Conservation (phyloP, 2,888 invertebrate genomes). For the Eilema sororculum region DNA sequence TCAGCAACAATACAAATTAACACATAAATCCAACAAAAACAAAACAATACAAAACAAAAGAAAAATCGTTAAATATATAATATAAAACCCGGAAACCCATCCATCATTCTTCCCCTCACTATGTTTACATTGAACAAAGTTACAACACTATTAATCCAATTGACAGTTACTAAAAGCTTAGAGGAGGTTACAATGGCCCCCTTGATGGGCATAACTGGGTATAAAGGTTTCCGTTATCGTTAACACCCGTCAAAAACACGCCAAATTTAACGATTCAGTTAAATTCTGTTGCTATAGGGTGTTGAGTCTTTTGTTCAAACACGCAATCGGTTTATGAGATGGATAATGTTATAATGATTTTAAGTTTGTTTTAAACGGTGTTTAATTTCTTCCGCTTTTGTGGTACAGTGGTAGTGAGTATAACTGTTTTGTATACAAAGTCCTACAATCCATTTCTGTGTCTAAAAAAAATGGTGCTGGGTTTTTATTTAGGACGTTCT, state of each 20-base stretch:
- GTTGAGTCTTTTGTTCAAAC: conserved; percentile 38
- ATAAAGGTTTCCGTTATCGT: conserved; percentile 53
- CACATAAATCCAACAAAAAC: conserved; percentile 32
- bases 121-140: conserved; percentile 43
- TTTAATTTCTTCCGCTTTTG: neutral
- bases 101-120: conserved; percentile 28
- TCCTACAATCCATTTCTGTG: too few relatives aligned
- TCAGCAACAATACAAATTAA: conserved; percentile 24
- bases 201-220: conserved; percentile 42
- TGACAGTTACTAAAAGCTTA: conserved; percentile 53
- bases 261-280: conserved; percentile 46
- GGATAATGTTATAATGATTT: conserved; percentile 8
- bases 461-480: too few relatives aligned
- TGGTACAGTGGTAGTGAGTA: neutral
- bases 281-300: conserved; percentile 42
- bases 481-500: too few relatives aligned
- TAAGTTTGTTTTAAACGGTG: neutral
- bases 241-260: conserved; percentile 54
- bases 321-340: conserved; percentile 28
- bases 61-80: conserved; percentile 33
- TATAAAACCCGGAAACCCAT: conserved; percentile 29
- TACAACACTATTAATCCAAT: conserved; percentile 54
- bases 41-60: conserved; percentile 22
- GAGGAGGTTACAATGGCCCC: conserved; percentile 48
- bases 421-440: too few relatives aligned